phyloP scores from a whole-genome alignment of 2,797 vertebrate species.

The Gouania willdenowi region DNA sequence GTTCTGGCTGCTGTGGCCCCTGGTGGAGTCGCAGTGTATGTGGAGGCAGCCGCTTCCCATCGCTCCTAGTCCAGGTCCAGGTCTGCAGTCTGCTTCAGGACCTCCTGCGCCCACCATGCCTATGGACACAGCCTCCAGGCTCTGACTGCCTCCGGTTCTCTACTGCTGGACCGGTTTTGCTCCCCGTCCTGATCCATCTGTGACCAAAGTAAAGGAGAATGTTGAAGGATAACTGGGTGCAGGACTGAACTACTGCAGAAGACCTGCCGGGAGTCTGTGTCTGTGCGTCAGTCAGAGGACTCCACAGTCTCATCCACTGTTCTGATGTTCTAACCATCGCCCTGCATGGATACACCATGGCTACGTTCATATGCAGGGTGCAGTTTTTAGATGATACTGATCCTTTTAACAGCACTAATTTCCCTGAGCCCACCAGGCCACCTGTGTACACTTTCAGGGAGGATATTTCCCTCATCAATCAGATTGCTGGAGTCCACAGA shows the following conservation, averaged over 20 bases:
- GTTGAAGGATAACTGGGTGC: constrained; percentile 63
- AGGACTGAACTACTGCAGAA: constrained; percentile 58
- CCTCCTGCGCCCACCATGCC: constrained; percentile 68
- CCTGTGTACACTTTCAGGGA: constrained; percentile 86
- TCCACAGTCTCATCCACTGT: constrained; percentile 51
- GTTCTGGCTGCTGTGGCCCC: constrained; percentile 36
- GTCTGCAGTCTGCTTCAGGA: constrained; percentile 72
- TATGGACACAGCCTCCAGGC: constrained; percentile 53
- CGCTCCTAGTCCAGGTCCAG: constrained; percentile 54
- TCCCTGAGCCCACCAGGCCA: constrained; percentile 90
- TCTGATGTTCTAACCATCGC: constrained; percentile 44
- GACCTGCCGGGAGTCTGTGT: constrained; percentile 52
- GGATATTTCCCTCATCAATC: constrained; percentile 87
- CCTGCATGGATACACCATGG: constrained; percentile 86
- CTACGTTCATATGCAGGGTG: constrained; percentile 85
- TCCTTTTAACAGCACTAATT: constrained; percentile 94
- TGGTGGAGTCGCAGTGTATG: constrained; percentile 45
- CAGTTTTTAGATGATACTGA: constrained; percentile 95
- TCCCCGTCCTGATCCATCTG: constrained; percentile 33
- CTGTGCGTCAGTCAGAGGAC: constrained; percentile 46
- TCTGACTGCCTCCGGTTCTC: constrained; percentile 43
- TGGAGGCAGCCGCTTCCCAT: constrained; percentile 64
- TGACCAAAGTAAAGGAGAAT: constrained; percentile 55
- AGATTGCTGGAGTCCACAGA: constrained; percentile 87
- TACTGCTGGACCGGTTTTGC: constrained; percentile 22